phyloP scores from a whole-genome alignment of 2,113 vertebrate genomes.

The Pseudorhombus dupliciocellatus region DNA sequence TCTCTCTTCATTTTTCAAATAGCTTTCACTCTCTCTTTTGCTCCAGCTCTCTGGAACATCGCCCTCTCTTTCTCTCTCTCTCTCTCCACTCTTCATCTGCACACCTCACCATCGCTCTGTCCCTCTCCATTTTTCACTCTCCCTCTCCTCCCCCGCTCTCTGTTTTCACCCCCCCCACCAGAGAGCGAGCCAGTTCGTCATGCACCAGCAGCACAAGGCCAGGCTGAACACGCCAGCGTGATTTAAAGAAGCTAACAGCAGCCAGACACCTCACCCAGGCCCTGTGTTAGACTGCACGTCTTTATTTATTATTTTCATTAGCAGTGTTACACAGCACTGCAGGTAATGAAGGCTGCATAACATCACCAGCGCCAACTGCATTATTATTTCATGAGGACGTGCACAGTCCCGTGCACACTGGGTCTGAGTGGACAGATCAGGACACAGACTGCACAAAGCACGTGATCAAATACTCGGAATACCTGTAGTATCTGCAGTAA shows the following conservation, averaged over 20 bases:
- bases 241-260: constrained; percentile 22
- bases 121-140: constrained; percentile 5
- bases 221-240: constrained; percentile 34
- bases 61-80: constrained; percentile 17
- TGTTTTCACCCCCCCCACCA: constrained; percentile 15
- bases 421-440: no score
- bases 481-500: constrained; percentile 1
- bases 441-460: background rate
- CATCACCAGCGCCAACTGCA: no score
- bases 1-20: constrained; percentile 59
- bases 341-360: no score
- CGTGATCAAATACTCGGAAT: background rate
- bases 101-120: background rate
- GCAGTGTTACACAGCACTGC: background rate
- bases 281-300: background rate
- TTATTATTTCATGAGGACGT: no score
- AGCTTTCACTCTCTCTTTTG: constrained; percentile 51
- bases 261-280: background rate
- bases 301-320: background rate
- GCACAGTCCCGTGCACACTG: no score
- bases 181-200: constrained; percentile 52
- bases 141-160: background rate
- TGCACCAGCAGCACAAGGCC: constrained; percentile 49
- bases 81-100: background rate
- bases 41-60: constrained; percentile 45